These are phyloP conservation scores for Calameuta idolon DNA, from an alignment of 2,888 invertebrate species.

Conservation along the genomic window DNA sequence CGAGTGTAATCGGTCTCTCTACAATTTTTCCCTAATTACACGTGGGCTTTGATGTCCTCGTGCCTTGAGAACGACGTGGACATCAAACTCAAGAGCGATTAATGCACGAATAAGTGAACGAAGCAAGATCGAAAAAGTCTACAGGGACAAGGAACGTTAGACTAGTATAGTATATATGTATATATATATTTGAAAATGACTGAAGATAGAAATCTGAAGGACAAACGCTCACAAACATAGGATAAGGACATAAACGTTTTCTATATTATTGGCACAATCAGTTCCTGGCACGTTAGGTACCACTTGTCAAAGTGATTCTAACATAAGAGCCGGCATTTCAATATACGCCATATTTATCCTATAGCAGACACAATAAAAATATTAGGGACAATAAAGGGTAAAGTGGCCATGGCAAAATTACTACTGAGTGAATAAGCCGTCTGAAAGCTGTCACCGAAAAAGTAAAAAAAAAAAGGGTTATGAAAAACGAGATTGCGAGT, in stretches of 20 bases:
- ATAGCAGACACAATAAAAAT: background rate
- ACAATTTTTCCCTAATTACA: constrained; percentile 47
- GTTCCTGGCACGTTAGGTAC: constrained; percentile 39
- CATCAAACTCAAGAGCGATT: background rate
- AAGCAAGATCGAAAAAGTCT: background rate
- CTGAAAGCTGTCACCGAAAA: no score
- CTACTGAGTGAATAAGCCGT: no score
- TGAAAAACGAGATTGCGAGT: background rate
- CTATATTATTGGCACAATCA: constrained; percentile 49
- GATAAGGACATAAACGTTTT: background rate
- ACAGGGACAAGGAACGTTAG: background rate
- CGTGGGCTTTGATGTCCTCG: constrained; percentile 27
- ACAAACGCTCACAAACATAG: background rate
- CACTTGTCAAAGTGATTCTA: constrained; percentile 45
- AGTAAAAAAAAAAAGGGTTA: background rate
- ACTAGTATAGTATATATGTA: background rate
- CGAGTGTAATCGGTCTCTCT: background rate
- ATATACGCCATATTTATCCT: background rate
- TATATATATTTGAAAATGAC: background rate
- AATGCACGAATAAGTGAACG: background rate
- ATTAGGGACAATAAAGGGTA: background rate
- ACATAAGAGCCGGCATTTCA: constrained; percentile 26
- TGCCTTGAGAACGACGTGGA: background rate
- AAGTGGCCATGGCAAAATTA: background rate
- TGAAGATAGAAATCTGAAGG: background rate